These are phyloP conservation scores for Mormyrops boulengeri DNA, from an alignment of 2,797 vertebrate species.

Conservation along the genomic window DNA sequence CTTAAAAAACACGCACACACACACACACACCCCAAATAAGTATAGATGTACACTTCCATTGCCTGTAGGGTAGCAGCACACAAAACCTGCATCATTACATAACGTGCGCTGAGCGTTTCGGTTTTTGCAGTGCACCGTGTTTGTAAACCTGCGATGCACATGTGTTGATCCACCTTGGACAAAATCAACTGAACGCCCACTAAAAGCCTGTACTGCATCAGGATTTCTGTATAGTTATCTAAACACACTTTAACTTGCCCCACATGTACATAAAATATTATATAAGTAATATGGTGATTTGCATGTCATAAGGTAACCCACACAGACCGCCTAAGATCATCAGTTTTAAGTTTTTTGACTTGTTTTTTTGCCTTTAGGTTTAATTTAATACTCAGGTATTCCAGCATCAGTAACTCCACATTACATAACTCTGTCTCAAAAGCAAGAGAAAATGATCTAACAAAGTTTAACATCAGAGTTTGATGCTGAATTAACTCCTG, in stretches of 20 bases:
- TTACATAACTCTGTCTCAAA: background rate
- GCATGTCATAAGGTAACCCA: background rate
- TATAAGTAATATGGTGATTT: background rate
- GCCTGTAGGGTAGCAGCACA: background rate
- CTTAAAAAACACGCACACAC: background rate
- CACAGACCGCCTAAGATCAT: background rate
- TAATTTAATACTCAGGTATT: background rate
- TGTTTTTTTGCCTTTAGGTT: background rate
- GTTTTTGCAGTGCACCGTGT: background rate
- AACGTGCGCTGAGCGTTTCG: background rate
- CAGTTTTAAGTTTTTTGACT: background rate
- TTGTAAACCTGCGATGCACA: slow-evolving; percentile 11
- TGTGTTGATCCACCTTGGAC: background rate
- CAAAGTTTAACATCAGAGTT: slow-evolving; percentile 3
- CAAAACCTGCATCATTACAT: background rate
- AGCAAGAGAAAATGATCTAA: background rate
- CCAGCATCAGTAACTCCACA: background rate
- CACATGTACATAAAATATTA: background rate
- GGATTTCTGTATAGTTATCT: background rate
- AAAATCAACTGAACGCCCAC: background rate
- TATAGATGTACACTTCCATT: background rate
- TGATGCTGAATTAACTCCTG: background rate
- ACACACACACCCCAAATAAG: background rate
- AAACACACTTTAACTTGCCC: background rate
- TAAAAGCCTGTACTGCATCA: background rate